Base-by-base conservation (phyloP, 2,797 vertebrate genomes). In the Ptychobarbus kaznakovi region DNA sequence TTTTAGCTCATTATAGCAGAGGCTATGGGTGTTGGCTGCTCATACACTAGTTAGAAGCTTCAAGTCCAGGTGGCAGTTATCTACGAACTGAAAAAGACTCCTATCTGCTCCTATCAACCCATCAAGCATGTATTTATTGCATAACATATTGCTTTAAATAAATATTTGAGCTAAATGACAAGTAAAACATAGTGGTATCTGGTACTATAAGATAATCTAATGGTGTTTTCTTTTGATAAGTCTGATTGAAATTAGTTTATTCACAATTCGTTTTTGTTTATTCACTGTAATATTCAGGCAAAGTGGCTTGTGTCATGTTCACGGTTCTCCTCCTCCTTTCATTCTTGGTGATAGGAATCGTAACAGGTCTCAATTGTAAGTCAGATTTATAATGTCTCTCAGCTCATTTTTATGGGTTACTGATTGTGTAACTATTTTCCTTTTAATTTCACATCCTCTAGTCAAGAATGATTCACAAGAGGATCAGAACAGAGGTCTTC, bases 261-360 rank as follows among this genome's bases (percentile, higher is more conserved):
- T 56, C 56, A 70, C 22, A 2, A 32, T 32, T 32, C 32, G 32
- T 32, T 32, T 32, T 77, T 40, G 22, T 58, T 22, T 6, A 12
- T 69, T 56, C 56, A 70, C 22, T 16, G 2, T 38, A 12, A 56
- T 38, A 61, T 80, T 28, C 69, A 85, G 83, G 80, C 16, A 81
- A 75, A 82, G 70, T 74, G 51, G 83, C 83, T 73, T 85, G 76
- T 79, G 53, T 44, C 40, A 85, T 85, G 83, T 85, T 85, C 68
- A 38, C 42, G 15, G 53, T 85, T 80, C 83, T 85, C 53, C 77
- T 85, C 7, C 15, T 85, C 10, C 42, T 85, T 61, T 85, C 83
- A 11, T 85, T 85, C 66, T 73, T 80, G 53, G 76, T 85, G 10
- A 85, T 85, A 70, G 83, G 83, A 85, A 85, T 85, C 10, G 83